Base-by-base conservation (phyloP, 2,113 vertebrate species). In the Suncus etruscus region DNA sequence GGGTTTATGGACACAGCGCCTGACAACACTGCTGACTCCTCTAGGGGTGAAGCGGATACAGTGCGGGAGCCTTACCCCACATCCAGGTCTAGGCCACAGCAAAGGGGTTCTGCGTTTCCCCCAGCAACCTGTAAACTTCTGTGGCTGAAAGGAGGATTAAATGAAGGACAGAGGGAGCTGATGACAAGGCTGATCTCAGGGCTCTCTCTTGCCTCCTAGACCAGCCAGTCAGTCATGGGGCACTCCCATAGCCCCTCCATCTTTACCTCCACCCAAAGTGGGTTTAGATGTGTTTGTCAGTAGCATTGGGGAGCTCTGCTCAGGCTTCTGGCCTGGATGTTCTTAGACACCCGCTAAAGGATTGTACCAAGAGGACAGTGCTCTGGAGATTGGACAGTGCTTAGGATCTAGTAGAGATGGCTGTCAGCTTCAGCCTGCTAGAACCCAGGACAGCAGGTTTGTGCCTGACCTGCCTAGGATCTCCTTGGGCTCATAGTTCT, bases 401-500 rank as follows among this genome's bases (percentile, higher is more conserved):
- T 86, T 50, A 9, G 29, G 48, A 20, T 20, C 54, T 20, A 20
- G 12, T 58, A 20, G 61, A 18, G 61, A 18, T 22, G 61, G 51
- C 51, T 15, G 54, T 54, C 12, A 54, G 54, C 39, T 39, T 39
- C 39, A 39, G 5, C 39, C 5, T 39, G 39, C 39, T 39, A 39
- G 39, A 39, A 39, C 39, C 39, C 39, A 39, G 5, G 7, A 24
- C 66, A 29, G 66, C 66, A 14, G 32, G 72, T 20, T 45, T 3
- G 8, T 15, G 27, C 61, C 86, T 96, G 97, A 98, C 98, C 98
- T 98, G 97, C 98, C 98, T 82, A 99, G 91, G 91, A 99, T 94
- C 96, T 99, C 99, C 96, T 99, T 99, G 0, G 99, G 98, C 20
- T 99, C 99, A 84, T 99, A 99, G 93, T 99, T 99, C 91, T 99